Base-by-base conservation (phyloP, 2,797 vertebrate genomes). In the Tiaroga cobitis region DNA sequence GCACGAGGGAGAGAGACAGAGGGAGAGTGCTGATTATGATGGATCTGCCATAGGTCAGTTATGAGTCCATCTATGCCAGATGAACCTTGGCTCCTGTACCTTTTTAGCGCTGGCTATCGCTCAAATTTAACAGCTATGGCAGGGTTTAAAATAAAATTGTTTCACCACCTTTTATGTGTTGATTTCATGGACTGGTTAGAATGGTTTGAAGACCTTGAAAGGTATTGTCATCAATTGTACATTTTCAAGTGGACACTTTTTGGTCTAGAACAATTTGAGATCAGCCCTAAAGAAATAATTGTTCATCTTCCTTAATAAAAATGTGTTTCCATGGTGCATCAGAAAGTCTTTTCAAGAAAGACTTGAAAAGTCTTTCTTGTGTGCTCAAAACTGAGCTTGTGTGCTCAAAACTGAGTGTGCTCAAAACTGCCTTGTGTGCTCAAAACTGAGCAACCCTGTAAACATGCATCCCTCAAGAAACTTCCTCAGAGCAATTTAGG, bases 401-500 rank as follows among this genome's bases (percentile, higher is more conserved):
- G 59, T 51, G 16, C 32, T 56, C 69, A 32, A 82, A 83, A 84
- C 34, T 43, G 73, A 81, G 32, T 51, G 59, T 51, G 16, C 32
- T 56, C 69, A 32, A 82, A 83, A 84, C 8, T 83, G 59, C 21
- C 73, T 10, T 39, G 59, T 51, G 59, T 51, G 16, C 32, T 56
- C 69, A 32, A 82, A 83, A 84, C 34, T 43, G 73, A 81, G 32
- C 61, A 65, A 79, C 39, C 26, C 19, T 41, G 59, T 85, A 85
- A 63, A 77, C 68, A 84, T 73, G 68, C 80, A 80, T 77, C 69
- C 29, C 78, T 54, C 81, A 65, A 51, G 29, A 41, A 81, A 90
- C 85, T 87, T 88, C 61, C 68, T 65, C 37, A 32, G n/a, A 77
- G 86, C 85, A 87, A 91, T 89, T 90, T 89, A 19, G 70, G 77